Evolutionary conservation across 1,140 invertebrate species (phyloP).

Genomic region (Philopotamus ludificatus): DNA sequence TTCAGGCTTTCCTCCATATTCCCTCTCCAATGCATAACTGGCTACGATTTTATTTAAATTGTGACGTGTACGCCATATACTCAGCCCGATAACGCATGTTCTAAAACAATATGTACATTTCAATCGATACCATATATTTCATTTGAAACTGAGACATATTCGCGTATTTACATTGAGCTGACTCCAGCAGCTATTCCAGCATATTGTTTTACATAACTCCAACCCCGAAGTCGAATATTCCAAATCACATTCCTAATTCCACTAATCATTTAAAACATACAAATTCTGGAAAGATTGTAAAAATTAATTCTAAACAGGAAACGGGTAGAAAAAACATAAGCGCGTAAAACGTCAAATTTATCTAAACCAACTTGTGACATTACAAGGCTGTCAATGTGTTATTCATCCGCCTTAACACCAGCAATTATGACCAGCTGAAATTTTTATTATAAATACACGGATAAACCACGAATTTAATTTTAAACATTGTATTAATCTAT

Average conservation of each 20-base stretch:
- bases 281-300: too few species aligned
- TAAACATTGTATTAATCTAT: too few species aligned
- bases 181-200: slow-evolving; percentile 29
- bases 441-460: too few species aligned
- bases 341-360: too few species aligned
- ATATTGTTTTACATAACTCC: slow-evolving; percentile 36
- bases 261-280: not conserved
- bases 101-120: too few species aligned
- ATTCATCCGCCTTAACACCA: too few species aligned
- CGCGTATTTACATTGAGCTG: slow-evolving; percentile 17
- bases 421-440: too few species aligned
- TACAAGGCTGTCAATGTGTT: too few species aligned
- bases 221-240: slow-evolving; percentile 36
- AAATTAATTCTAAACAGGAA: too few species aligned
- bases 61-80: slow-evolving; percentile 19
- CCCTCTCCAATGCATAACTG: slow-evolving; percentile 29
- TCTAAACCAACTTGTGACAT: too few species aligned
- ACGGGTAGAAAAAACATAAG: too few species aligned
- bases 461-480: too few species aligned
- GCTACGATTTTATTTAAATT: slow-evolving; percentile 25
- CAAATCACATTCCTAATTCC: slow-evolving; percentile 17
- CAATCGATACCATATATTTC: not conserved
- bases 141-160: not conserved
- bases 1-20: slow-evolving; percentile 35
- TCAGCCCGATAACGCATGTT: slow-evolving; percentile 8